A percentile compares a stretch with the other conserved stretches of the same genome.
phyloP scores from a whole-genome alignment of 1,140 invertebrate genomes.

The Heterodera carotae region DNA sequence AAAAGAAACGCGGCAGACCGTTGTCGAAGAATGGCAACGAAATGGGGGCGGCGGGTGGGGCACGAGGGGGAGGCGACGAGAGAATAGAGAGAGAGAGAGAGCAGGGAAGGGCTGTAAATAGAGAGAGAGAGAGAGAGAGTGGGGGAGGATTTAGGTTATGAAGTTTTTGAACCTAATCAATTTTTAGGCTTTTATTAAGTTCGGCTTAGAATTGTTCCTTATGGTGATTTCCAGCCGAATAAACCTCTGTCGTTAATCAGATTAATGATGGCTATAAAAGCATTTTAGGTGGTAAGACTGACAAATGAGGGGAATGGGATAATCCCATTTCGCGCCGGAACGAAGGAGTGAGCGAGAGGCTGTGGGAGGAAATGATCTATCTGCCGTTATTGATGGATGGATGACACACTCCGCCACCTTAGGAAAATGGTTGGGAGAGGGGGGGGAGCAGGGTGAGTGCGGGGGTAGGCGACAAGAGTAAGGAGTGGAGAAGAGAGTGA shows the following conservation, averaged over 20 bases:
- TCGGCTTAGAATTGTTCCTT: neutral
- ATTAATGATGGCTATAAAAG: neutral
- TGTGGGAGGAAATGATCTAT: too few relatives aligned
- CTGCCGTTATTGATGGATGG: too few relatives aligned
- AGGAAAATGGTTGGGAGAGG: too few relatives aligned
- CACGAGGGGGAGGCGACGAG: neutral
- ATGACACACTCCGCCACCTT: too few relatives aligned
- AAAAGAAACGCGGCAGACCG: neutral
- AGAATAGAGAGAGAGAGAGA: constrained; percentile 9
- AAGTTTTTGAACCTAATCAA: too few relatives aligned
- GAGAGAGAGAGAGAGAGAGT: neutral
- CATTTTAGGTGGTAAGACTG: neutral
- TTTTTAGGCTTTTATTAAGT: too few relatives aligned
- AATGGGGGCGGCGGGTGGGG: neutral
- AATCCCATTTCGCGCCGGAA: constrained; percentile 8
- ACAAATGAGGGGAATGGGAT: constrained; percentile 3
- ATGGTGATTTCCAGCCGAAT: neutral
- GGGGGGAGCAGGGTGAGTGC: too few relatives aligned
- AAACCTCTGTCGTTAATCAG: neutral
- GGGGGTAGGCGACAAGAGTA: too few relatives aligned
- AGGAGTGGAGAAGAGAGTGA: too few relatives aligned
- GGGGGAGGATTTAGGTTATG: too few relatives aligned
- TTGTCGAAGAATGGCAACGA: constrained; percentile 7
- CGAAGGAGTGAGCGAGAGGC: neutral
- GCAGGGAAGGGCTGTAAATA: neutral